Base-by-base conservation (phyloP, 1,140 invertebrate species). In the Drosophila parabipectinata region DNA sequence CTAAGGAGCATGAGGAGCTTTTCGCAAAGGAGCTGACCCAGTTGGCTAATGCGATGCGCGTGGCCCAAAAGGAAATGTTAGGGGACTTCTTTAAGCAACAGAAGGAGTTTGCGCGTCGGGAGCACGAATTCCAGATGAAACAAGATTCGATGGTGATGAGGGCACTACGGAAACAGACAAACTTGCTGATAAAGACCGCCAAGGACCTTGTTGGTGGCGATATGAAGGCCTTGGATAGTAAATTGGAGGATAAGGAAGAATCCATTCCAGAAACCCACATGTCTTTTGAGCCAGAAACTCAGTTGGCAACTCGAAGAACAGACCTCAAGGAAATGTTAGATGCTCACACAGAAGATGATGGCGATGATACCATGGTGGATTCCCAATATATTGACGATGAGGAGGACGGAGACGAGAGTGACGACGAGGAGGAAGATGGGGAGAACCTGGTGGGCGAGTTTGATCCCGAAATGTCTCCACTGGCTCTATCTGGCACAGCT, bases 41-140 rank as follows among this genome's bases (percentile, higher is more conserved):
- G 34, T 44, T 91, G 45, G 67, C 80, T 5, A 60, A 7, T 24
- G 81, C 69, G n/a, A 60, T 91, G 74, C 77, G 77, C 0, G 12
- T 51, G 24, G 83, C 89, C 0, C 90, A 91, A 14, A 77, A 66
- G 6, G 76, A 91, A 41, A 77, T 91, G 71, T 55, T 91, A 9
- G 50, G 72, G 10, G 73, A 87, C 34, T 91, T 91, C 54, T 91
- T 91, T 5, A 56, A 69, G 21, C 79, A 87, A 37, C 90, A 91
- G 34, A 90, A 75, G 15, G 72, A 90, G n/a, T 56, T 91, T 4
- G 69, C 76, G 5, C 69, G 88, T 0, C 69, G 74, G 3, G 90
- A 91, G 56, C 90, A 91, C 39, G 74, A 90, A 45, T 91, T 91
- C 54, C 90, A 91, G 39, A 53, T 83, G 50, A 77, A 69, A 12